Base-by-base conservation (phyloP, 2,113 vertebrate species). In the Scomber japonicus region DNA sequence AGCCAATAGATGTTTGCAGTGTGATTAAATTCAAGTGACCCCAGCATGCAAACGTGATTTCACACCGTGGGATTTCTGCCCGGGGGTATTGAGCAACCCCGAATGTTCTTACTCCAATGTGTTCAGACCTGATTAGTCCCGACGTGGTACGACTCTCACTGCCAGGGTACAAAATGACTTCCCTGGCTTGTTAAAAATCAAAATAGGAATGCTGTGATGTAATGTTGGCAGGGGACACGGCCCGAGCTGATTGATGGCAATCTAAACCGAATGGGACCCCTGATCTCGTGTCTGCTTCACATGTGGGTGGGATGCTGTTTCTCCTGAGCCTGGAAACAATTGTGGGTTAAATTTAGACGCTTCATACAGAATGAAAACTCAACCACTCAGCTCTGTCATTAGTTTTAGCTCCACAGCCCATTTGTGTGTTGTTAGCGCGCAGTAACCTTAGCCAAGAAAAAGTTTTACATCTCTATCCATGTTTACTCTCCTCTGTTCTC, bases 271-370 rank as follows among this genome's bases (percentile, higher is more conserved):
- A 81, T 9, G 35, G 69, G 88, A 88, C 83, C 64, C 60, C 70
- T 46, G 78, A 87, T 82, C 76, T 59, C 4, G 74, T 30, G 71
- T 83, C 75, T 89, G 87, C 60, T 60, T 86, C 68, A 60, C 86
- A 80, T 90, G 86, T 90, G 86, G 85, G 84, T 88, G 88, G 86
- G 86, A 88, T 77, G 67, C 30, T 19, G 13, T 83, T 68, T 55
- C 61, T 86, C 40, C 74, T 3, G 13, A 68, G 63, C 82, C 88
- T 93, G 89, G 90, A 91, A 93, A 85, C 89, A 87, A 92, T 93
- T 92, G 80, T 73, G 68, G 83, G 83, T 85, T 91, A 91, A 88
- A 85, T 89, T 92, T 91, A 90, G 84, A 82, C 0, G 31, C 57
- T 54, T 2, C 11, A 48, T 84, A 66, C 54, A 87, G 71, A 84